Evolutionary conservation across 1,140 invertebrate species (phyloP).

Genomic region (Rhagoletis zephyria): DNA sequence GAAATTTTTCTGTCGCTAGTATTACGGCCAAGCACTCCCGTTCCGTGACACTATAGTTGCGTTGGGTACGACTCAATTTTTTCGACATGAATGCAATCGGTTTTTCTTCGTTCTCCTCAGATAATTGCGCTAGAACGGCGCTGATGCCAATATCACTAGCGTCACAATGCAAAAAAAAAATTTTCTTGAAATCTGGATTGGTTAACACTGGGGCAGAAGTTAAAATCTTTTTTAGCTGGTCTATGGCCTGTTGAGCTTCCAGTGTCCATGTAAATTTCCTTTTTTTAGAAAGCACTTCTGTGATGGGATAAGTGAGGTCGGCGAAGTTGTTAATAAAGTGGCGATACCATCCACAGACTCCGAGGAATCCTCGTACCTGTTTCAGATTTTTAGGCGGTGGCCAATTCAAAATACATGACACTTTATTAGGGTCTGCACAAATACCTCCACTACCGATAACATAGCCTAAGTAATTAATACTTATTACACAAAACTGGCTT

Average conservation of each 20-base stretch:
- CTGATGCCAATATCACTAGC: no score
- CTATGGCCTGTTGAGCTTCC: no score
- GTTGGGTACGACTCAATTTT: background rate
- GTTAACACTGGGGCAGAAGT: slow-evolving; percentile 55
- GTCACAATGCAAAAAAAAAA: no score
- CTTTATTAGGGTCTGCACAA: slow-evolving; percentile 23
- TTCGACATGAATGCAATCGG: no score
- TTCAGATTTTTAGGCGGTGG: background rate
- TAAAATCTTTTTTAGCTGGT: slow-evolving; percentile 59
- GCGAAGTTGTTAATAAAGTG: slow-evolving; percentile 71
- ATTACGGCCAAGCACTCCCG: no score
- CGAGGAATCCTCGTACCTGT: slow-evolving; percentile 61
- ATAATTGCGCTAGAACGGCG: no score
- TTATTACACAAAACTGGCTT: no score
- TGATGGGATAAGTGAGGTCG: slow-evolving; percentile 1
- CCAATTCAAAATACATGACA: background rate
- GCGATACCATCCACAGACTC: slow-evolving; percentile 65
- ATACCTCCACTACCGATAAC: no score
- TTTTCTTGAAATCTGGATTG: slow-evolving; percentile 29
- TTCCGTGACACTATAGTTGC: no score
- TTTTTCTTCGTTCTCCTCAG: no score
- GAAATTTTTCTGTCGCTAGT: no score
- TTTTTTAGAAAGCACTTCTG: slow-evolving; percentile 27
- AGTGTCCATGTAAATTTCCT: slow-evolving; percentile 15
- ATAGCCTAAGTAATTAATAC: no score